phyloP scores from a whole-genome alignment of 1,140 invertebrate species.

The Magallana ariakensis region DNA sequence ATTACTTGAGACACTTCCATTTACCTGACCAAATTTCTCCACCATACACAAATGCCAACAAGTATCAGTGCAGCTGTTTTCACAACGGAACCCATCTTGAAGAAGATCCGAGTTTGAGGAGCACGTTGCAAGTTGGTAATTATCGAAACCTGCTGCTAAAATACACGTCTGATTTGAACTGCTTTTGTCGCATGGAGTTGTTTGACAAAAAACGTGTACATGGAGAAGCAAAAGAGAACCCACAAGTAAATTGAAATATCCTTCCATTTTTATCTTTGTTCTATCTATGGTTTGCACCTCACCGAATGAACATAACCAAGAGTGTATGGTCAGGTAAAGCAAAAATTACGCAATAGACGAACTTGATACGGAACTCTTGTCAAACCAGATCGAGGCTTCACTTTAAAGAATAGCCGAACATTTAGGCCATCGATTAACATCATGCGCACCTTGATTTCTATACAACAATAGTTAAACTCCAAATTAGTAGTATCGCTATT shows the following conservation, averaged over 20 bases:
- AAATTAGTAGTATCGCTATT: no score
- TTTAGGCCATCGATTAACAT: no score
- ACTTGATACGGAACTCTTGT: no score
- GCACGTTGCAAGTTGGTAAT: background rate
- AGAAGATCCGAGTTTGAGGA: background rate
- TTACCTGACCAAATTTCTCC: background rate
- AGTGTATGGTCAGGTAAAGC: no score
- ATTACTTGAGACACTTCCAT: constrained; percentile 1
- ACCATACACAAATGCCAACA: constrained; percentile 28
- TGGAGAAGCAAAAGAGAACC: background rate
- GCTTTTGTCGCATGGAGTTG: background rate
- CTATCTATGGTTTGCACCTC: no score
- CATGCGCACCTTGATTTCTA: no score
- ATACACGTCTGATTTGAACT: background rate
- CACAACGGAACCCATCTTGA: background rate
- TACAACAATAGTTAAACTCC: no score
- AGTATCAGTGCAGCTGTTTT: background rate
- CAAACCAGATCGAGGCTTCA: no score
- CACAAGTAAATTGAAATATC: background rate
- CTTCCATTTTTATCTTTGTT: no score
- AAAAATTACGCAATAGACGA: no score
- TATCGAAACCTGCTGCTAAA: background rate
- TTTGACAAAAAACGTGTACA: background rate
- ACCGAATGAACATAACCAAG: no score
- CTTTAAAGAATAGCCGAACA: no score